Conservation (phyloP, 2,888 invertebrate genomes). For the Emmelina monodactyla region DNA sequence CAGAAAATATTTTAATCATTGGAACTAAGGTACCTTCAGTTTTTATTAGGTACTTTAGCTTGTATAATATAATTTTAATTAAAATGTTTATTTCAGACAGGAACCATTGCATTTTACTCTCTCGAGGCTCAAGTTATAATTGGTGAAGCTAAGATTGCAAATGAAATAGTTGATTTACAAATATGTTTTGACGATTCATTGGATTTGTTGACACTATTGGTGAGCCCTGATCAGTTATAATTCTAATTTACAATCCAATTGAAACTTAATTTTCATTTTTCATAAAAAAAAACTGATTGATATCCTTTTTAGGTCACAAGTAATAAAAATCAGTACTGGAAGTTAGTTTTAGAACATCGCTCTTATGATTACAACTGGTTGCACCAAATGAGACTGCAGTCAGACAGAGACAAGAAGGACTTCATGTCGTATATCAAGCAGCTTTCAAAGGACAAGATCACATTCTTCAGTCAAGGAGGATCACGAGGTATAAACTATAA, state of each 20-base stretch:
- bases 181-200: conserved; percentile 77
- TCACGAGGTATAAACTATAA: too few species aligned
- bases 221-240: conserved; percentile 13
- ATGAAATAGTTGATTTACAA: conserved; percentile 69
- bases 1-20: conserved; percentile 73
- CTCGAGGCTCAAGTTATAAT: conserved; percentile 74
- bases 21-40: conserved; percentile 66
- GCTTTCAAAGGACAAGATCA: conserved; percentile 58
- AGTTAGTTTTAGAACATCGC: conserved; percentile 80
- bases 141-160: conserved; percentile 70
- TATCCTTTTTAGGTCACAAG: conserved; percentile 71
- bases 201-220: conserved; percentile 59
- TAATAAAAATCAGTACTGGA: conserved; percentile 79
- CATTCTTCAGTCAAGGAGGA: conserved; percentile 47
- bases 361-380: conserved; percentile 77
- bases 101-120: conserved; percentile 73
- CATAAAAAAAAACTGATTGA: neutral
- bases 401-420: conserved; percentile 49
- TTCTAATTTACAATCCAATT: neutral
- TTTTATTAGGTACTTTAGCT: neutral
- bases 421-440: conserved; percentile 59
- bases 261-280: neutral
- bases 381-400: conserved; percentile 39
- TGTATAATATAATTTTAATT: neutral
- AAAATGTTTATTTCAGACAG: conserved; percentile 32